Evolutionary conservation across 1,140 invertebrate genomes (phyloP), one percentile per base, ranked within the genome.

Genomic region (Anadara kagoshimensis): DNA sequence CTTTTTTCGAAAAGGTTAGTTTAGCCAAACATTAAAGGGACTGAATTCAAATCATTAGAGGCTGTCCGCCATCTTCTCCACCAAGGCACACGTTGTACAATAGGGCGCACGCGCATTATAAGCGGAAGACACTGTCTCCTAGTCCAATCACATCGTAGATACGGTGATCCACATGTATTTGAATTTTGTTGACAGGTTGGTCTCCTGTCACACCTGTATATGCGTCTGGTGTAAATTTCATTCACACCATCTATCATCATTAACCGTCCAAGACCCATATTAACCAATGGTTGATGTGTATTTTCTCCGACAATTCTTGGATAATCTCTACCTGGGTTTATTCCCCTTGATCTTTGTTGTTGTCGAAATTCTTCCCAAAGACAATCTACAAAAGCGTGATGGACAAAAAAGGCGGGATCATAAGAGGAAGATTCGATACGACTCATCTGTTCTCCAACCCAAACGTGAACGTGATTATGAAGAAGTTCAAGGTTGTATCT

Each of bases 301-400:
- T 75, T 59, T 24, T 82, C 74, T 8, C 80, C 80, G 14, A 80
- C 78, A 62, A 82, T 80, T 41, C 76, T 41, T 16, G 81, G 81
- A 51, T 78, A 83, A 59, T 83, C 81, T 69, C 73, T 49, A 0
- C 67, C 62, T 4, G 81, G 81, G 57, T 83, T 76, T 14, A 81
- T 79, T 4, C 79, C 81, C 36, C 73, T 57, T 62, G 61, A 43
- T 44, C 88, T 84, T 58, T 85, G 80, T 24, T 73, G 72, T 18
- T 76, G 54, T 59, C 81, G 63, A 61, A 81, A 83, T 51, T 83
- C 75, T 65, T 81, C 81, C 81, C 81, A 81, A 16, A 83, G 12
- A 66, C 76, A 81, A 57, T 83, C 81, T 5, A 81, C 67, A 45
- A 75, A 81, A 7, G 81, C 79, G 24, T 83, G 81, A 58, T 81